Evolutionary conservation across 2,797 vertebrate species (phyloP), one percentile per base, ranked within the genome.

Genomic region (Anguilla pacifica): DNA sequence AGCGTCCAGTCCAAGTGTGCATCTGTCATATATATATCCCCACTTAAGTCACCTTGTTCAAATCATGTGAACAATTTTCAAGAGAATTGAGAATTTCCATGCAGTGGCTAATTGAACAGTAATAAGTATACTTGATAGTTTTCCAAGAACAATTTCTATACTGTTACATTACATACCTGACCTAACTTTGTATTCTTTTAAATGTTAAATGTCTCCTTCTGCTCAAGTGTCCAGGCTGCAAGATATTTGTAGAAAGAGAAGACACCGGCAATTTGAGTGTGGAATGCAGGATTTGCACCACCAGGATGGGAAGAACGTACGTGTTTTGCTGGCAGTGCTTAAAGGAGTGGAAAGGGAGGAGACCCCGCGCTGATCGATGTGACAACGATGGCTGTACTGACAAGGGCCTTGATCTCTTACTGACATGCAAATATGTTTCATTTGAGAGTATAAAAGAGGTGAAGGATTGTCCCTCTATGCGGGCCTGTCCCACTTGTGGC

Each of bases 291-390:
- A n/a, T 95, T 19, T 95, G 95, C 0, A 74, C 49, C n/a, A 79
- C 83, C 0, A 51, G 86, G 0, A 82, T 2, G 83, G 90, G 88
- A 3, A 6, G 0, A 0, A 0, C 0, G 0, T 94, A 82, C 1
- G 55, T 0, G 0, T 95, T 95, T 92, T 94, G 94, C 91, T 94
- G 93, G 92, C 93, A 93, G 90, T 95, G 94, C 85, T 35, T 91
- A 85, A 89, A 6, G 82, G 4, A 88, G 9, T 94, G 93, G 92
- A 93, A 86, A 81, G 91, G 92, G 1, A 43, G 61, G 0, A 17
- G 46, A 3, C 87, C 87, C 0, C 67, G 87, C 0, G 85, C 89
- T 5, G 90, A 92, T 9, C 72, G 1, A 67, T 95, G 93, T 83
- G 89, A 3, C 22, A 91, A 93, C 0, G 10, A 31, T 0, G 91